Conservation (phyloP, 2,888 invertebrate genomes). For the Pomacea canaliculata region DNA sequence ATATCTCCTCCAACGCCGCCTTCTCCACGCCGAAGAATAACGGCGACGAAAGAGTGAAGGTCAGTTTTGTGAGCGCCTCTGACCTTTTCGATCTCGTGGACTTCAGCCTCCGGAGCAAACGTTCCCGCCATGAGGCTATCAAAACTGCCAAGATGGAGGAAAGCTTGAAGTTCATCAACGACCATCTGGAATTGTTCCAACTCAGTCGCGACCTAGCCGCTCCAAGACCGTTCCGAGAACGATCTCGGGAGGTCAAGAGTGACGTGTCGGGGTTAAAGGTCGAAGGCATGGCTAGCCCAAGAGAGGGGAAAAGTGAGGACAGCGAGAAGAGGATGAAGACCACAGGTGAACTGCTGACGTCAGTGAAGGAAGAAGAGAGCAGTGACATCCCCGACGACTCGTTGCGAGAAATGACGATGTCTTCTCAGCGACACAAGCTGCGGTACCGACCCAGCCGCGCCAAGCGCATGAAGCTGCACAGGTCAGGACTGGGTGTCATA, state of each 20-base stretch:
- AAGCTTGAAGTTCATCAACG: constrained; percentile 12
- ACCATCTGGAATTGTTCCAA: neutral
- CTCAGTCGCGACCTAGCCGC: no score
- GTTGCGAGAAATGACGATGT: neutral
- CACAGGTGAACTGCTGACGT: no score
- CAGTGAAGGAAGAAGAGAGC: neutral
- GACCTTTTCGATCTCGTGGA: constrained; percentile 56
- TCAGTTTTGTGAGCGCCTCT: constrained; percentile 52
- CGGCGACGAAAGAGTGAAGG: constrained; percentile 36
- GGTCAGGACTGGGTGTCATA: constrained; percentile 20
- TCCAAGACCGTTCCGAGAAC: neutral
- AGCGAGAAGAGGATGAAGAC: neutral
- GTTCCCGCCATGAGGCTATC: constrained; percentile 32
- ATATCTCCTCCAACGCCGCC: neutral
- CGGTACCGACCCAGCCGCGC: constrained; percentile 24
- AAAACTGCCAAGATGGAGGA: constrained; percentile 24
- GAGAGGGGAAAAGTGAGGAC: neutral
- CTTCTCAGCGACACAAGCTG: constrained; percentile 3
- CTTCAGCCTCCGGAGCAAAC: constrained; percentile 44
- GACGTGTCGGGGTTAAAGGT: neutral
- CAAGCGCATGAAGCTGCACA: constrained; percentile 24
- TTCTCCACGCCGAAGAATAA: neutral
- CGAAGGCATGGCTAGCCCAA: neutral
- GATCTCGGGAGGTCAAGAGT: neutral
- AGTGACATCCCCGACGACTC: neutral